Base-by-base conservation (phyloP, 2,888 invertebrate species). In the Ormyrus pomaceus region DNA sequence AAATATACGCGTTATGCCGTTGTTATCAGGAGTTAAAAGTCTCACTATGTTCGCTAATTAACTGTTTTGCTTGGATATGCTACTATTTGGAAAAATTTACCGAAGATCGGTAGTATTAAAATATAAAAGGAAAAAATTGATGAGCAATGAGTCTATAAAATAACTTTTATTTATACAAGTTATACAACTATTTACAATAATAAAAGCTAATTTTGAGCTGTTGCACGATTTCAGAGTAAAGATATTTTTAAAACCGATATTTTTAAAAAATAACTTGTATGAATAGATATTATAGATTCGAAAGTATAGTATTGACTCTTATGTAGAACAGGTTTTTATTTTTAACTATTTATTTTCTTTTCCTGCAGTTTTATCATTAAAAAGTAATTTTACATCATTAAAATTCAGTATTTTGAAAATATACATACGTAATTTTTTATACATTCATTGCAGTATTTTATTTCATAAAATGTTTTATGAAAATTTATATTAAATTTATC, bases 351-450 rank as follows among this genome's bases (percentile, higher is more conserved):
- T 45, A 61, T 56, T 69, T n/a, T 53, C 53, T 58, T 61, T 50
- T 45, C 4, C 34, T 4, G 34, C 34, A 34, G 34, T 34, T 34
- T 34, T 34, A 34, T 4, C 2, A 34, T 34, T n/a, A 5, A 65
- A 56, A 50, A 71, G 5, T 58, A 11, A 56, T 59, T 11, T 48
- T 66, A 13, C n/a, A 77, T 46, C 8, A 65, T 34, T 11, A 48
- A 51, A 58, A 72, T 64, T 65, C 73, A 81, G 77, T 77, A 81
- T 81, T 81, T 77, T 58, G 6, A 50, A 58, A 58, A 69, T 62
- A 84, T 85, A 86, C 84, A 86, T 86, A 86, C 83, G 84, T 87
- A 62, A 86, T 88, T 87, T 87, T 86, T 55, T 56, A 86, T 86
- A 87, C 85, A 64, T 74, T 13, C 59, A 11, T 69, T 71, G 61